These are phyloP conservation scores for Pitangus sulphuratus DNA, from an alignment of 2,797 vertebrate species.

Conservation along the genomic window DNA sequence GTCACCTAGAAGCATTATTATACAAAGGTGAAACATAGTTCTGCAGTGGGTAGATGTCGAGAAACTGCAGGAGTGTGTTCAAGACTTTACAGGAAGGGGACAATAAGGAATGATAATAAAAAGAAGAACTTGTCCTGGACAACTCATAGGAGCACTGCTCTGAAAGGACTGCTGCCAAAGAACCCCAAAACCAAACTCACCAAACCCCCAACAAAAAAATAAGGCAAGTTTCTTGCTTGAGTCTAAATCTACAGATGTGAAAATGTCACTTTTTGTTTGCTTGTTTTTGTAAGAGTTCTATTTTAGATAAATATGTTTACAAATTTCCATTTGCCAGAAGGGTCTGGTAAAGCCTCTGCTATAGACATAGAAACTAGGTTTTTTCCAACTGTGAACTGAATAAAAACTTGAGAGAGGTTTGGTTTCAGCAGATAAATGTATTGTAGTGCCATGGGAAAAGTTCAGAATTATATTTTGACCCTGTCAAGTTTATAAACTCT, in stretches of 20 bases:
- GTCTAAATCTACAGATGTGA: neutral
- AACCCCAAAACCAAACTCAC: neutral
- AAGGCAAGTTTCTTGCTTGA: neutral
- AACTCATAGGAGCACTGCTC: neutral
- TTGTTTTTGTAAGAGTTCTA: neutral
- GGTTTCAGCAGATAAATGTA: neutral
- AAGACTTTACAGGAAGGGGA: neutral
- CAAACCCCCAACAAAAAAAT: neutral
- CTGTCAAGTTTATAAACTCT: neutral
- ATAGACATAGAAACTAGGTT: neutral
- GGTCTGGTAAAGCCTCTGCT: neutral
- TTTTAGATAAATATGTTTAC: neutral
- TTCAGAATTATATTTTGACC: neutral
- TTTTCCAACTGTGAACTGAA: neutral
- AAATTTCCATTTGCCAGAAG: neutral
- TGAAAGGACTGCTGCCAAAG: neutral
- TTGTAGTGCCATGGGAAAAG: neutral
- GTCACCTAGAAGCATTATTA: neutral
- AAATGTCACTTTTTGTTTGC: neutral
- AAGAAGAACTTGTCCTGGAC: neutral
- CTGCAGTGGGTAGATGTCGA: neutral
- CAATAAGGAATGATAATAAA: neutral
- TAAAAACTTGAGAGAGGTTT: neutral
- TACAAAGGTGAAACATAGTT: neutral
- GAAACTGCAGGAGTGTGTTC: neutral